These are phyloP conservation scores for Philopotamus ludificatus DNA, from an alignment of 1,140 invertebrate genomes.

Conservation along the genomic window DNA sequence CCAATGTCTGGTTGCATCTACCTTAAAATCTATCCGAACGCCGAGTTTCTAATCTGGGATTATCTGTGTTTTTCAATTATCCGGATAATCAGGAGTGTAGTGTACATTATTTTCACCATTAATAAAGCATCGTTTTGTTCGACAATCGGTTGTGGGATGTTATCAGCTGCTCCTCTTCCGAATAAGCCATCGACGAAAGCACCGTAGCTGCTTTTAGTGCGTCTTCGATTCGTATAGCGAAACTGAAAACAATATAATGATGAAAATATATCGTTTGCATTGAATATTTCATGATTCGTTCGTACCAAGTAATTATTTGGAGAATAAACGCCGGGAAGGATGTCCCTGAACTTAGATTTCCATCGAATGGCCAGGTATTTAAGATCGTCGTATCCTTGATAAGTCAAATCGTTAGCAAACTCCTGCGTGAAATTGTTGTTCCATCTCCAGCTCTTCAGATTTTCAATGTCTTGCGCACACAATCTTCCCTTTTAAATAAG, in stretches of 20 bases:
- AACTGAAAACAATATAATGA: slow-evolving; percentile 53
- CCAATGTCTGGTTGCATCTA: too few relatives aligned
- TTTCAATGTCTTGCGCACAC: slow-evolving; percentile 59
- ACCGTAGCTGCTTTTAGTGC: slow-evolving; percentile 61
- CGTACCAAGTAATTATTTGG: slow-evolving; percentile 50
- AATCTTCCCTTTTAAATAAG: slow-evolving; percentile 52
- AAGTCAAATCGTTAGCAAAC: slow-evolving; percentile 57
- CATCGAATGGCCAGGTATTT: slow-evolving; percentile 61
- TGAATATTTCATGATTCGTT: not conserved
- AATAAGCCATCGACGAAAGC: slow-evolving; percentile 63
- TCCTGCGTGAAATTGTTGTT: slow-evolving; percentile 59
- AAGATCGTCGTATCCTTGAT: slow-evolving; percentile 61
- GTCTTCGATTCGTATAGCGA: slow-evolving; percentile 60
- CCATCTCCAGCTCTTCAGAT: slow-evolving; percentile 61
- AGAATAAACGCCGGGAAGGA: slow-evolving; percentile 49
- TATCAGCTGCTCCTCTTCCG: slow-evolving; percentile 43
- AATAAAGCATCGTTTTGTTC: slow-evolving; percentile 32
- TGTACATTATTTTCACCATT: slow-evolving; percentile 18
- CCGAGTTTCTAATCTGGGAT: too few relatives aligned
- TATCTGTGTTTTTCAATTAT: too few relatives aligned
- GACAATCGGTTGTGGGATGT: slow-evolving; percentile 42
- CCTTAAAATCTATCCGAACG: too few relatives aligned
- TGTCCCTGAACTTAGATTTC: slow-evolving; percentile 58
- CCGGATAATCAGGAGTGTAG: too few relatives aligned
- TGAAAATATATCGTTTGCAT: not conserved